A percentile compares a stretch with the other conserved stretches of the same genome.
These are phyloP conservation scores for Drosophila prosaltans DNA, from an alignment of 1,140 invertebrate genomes.

Conservation along the genomic window DNA sequence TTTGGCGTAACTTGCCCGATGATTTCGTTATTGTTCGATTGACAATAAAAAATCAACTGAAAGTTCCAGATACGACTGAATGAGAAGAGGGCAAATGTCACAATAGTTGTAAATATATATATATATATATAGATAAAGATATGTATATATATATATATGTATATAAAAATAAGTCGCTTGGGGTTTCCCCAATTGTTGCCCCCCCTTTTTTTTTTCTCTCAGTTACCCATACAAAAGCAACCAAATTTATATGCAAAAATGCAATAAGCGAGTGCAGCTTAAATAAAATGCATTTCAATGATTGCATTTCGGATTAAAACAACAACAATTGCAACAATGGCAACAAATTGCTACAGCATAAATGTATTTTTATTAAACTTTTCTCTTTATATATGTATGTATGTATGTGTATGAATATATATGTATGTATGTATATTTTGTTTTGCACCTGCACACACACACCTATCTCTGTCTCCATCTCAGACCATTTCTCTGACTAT, in stretches of 20 bases:
- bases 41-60: constrained; percentile 81
- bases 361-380: constrained; percentile 54
- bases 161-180: constrained; percentile 74
- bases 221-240: constrained; percentile 46
- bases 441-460: constrained; percentile 1
- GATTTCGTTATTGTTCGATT: constrained; percentile 81
- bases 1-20: constrained; percentile 79
- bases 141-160: constrained; percentile 36
- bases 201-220: too few relatives aligned
- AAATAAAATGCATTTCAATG: constrained; percentile 80
- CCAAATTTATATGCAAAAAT: constrained; percentile 77
- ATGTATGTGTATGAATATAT: too few relatives aligned
- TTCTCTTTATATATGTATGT: background rate
- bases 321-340: constrained; percentile 38
- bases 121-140: background rate
- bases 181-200: constrained; percentile 24
- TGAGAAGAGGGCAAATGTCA: constrained; percentile 8
- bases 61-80: constrained; percentile 49
- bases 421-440: too few relatives aligned
- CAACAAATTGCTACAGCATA: constrained; percentile 34
- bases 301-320: constrained; percentile 77
- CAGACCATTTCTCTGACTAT: constrained; percentile 30
- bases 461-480: background rate
- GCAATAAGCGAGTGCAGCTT: constrained; percentile 74
- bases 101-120: constrained; percentile 33